Percentiles rank a stretch among this genome's conserved stretches.
Conservation (phyloP, 2,888 invertebrate species). For the Eristalis intricaria region DNA sequence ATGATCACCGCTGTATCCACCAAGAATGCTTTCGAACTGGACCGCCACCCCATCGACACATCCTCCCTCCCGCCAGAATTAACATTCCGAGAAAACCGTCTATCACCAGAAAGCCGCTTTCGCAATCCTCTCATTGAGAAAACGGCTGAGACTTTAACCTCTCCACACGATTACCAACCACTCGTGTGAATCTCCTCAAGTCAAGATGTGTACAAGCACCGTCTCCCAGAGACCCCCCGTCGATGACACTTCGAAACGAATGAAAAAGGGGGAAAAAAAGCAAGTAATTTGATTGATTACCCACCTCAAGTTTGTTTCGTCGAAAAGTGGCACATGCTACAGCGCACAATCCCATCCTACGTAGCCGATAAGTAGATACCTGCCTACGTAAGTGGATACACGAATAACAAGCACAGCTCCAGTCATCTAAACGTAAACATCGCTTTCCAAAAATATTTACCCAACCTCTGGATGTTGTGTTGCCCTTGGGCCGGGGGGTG, state of each 20-base stretch:
- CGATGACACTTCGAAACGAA: not conserved
- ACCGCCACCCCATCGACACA: no score
- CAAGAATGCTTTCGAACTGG: no score
- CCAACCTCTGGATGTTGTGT: slow-evolving; percentile 18
- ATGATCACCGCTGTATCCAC: no score
- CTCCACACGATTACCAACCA: not conserved
- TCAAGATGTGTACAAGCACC: not conserved
- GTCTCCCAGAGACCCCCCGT: no score
- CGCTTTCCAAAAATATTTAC: slow-evolving; percentile 45
- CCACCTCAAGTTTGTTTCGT: slow-evolving; percentile 17
- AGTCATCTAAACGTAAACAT: slow-evolving; percentile 18
- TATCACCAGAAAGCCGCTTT: not conserved
- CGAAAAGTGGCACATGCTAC: slow-evolving; percentile 4
- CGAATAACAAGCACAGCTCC: not conserved
- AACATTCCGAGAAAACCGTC: not conserved
- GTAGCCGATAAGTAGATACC: not conserved
- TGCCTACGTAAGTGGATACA: not conserved
- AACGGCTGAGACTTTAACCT: not conserved
- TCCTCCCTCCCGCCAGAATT: not conserved
- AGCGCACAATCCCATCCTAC: slow-evolving; percentile 1
- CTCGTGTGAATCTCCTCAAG: not conserved
- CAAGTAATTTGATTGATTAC: slow-evolving; percentile 33
- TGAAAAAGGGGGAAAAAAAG: not conserved
- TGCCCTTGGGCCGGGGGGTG: slow-evolving; percentile 10
- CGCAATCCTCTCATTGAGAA: not conserved